Evolutionary conservation across 2,113 vertebrate genomes (phyloP).

Genomic region (Paedocypris sp.): DNA sequence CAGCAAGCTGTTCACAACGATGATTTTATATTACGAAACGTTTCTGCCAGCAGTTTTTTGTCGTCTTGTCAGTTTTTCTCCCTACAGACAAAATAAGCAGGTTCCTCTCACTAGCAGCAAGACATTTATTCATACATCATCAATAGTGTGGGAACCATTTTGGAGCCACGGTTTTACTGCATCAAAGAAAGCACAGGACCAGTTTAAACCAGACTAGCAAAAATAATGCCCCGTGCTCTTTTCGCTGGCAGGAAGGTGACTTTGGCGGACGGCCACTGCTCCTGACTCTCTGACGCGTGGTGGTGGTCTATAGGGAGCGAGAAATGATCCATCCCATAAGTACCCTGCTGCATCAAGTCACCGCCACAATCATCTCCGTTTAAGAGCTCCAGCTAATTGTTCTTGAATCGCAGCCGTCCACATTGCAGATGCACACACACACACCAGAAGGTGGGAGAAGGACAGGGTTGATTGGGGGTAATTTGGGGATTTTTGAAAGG

Average conservation of each 20-base stretch:
- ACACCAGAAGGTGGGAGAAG: conserved; percentile 13
- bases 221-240: conserved; percentile 23
- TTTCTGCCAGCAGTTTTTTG: not conserved
- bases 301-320: not conserved
- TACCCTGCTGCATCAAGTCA: no score
- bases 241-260: conserved; percentile 24
- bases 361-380: no score
- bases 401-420: not conserved
- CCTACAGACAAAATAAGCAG: not conserved
- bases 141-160: conserved; percentile 13
- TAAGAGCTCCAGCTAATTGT: not conserved
- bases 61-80: conserved; percentile 5
- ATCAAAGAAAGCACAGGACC: conserved; percentile 43
- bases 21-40: not conserved
- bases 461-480: conserved; percentile 34
- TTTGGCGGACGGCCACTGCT: not conserved
- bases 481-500: conserved; percentile 32
- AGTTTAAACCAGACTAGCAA: conserved; percentile 23
- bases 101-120: not conserved
- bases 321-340: no score
- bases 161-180: conserved; percentile 10
- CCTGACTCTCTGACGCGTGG: not conserved
- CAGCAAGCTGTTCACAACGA: not conserved
- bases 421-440: not conserved
- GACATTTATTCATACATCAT: conserved; percentile 3